Evolutionary conservation across 2,888 invertebrate genomes (phyloP), one percentile per base, ranked within the genome.

Genomic region (Cheilosia impressa): DNA sequence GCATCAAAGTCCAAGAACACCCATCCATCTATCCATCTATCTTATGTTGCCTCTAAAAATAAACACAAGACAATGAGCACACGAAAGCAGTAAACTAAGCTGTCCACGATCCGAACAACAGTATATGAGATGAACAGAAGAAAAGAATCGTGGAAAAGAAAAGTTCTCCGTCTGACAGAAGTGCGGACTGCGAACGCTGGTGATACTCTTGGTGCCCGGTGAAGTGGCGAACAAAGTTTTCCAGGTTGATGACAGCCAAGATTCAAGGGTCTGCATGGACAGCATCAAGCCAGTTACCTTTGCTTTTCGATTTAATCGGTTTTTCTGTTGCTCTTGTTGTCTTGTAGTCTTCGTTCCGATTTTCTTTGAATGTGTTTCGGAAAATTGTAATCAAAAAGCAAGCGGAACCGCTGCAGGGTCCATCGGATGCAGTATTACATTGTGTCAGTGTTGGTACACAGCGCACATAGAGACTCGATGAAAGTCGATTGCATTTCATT

Each of bases 1-100:
- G 62, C 71, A 43, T 85, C 80, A 85, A 76, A 85, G 80, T 85
- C 80, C 71, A 85, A 71, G 60, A 53, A 73, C 65, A 68, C 57
- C 65, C 43, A 60, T 57, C 55, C 45, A 73, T 73, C 73, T 17
- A 24, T 80, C 75, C 52, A 65, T 77, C 71, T 71, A 53, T 77
- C 65, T 71, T 58, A 22, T 9, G 57, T 71, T 57, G 41, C 52
- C 22, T 55, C 72, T 85, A 81, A 77, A 85, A 77, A 85, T 85
- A 85, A 81, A 81, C 72, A 71, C 81, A 72, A 57, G 31, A 55
- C 66, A 55, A 24, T 60, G 41, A 53, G 19, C 17, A 38, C 68
- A 60, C 50, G 17, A 58, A n/a, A n/a, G 31, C 24, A 38, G 50
- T 47, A 13, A 34, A 45, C 62, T 7, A 24, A 52, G 27, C 24